A percentile compares a stretch with the other conserved stretches of the same genome.
phyloP scores from a whole-genome alignment of 2,797 vertebrate species.

The Sardinella longiceps region DNA sequence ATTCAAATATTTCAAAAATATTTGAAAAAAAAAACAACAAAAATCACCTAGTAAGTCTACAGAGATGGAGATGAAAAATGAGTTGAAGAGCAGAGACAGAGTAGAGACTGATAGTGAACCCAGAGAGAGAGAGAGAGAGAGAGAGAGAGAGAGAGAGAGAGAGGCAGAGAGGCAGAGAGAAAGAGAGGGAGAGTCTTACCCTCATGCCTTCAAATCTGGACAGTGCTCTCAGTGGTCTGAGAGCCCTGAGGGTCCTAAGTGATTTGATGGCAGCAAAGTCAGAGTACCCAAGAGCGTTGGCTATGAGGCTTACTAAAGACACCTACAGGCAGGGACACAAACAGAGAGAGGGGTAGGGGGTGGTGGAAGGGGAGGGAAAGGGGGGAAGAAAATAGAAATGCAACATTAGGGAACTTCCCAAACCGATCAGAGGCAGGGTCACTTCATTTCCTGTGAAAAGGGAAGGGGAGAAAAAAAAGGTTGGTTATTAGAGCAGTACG shows the following conservation, averaged over 20 bases:
- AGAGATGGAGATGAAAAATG: neutral
- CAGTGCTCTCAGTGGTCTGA: slow-evolving; percentile 78
- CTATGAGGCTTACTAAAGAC: slow-evolving; percentile 79
- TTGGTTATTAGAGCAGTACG: neutral
- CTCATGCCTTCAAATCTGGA: slow-evolving; percentile 86
- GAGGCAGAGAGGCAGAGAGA: no score
- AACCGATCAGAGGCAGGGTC: slow-evolving; percentile 40
- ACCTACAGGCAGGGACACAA: slow-evolving; percentile 71
- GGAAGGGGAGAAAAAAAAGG: slow-evolving; percentile 34
- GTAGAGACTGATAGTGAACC: neutral
- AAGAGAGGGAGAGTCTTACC: slow-evolving; percentile 73
- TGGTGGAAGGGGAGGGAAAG: slow-evolving; percentile 20
- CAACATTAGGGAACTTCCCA: slow-evolving; percentile 52
- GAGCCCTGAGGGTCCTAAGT: slow-evolving; percentile 79
- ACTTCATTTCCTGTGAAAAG: slow-evolving; percentile 38
- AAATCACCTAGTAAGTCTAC: neutral
- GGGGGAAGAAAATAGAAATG: slow-evolving; percentile 56
- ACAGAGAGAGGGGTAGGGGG: slow-evolving; percentile 52
- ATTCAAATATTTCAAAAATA: neutral
- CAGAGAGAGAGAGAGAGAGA: neutral
- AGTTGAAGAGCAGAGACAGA: neutral
- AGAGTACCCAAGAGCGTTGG: slow-evolving; percentile 79
- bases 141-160: neutral
- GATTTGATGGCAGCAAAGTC: slow-evolving; percentile 83
- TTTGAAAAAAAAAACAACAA: neutral